Evolutionary conservation across 2,797 vertebrate genomes (phyloP).

Genomic region (Falco novaeseelandiae): DNA sequence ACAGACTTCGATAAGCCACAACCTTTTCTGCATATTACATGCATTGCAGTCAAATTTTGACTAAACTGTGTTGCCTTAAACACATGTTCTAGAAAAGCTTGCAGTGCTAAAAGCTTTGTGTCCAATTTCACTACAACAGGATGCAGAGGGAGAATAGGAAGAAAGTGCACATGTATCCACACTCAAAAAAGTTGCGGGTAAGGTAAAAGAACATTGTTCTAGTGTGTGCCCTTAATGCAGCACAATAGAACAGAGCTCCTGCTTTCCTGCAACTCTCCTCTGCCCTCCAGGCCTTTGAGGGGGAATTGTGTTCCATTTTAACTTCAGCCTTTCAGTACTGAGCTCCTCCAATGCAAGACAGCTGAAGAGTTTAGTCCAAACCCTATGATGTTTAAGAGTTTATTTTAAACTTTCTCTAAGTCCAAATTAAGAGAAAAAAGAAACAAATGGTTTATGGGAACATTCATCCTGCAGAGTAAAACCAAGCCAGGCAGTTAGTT

Average conservation of each 20-base stretch:
- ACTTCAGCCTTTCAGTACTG: background rate
- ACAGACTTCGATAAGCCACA: background rate
- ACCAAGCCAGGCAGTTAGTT: background rate
- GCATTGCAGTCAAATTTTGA: background rate
- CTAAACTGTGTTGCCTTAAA: background rate
- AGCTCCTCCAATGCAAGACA: background rate
- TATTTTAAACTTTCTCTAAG: background rate
- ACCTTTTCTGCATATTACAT: background rate
- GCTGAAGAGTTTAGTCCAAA: background rate
- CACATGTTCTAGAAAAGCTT: background rate
- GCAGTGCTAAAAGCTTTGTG: background rate
- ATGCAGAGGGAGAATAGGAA: background rate
- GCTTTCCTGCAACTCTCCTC: background rate
- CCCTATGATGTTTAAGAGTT: background rate
- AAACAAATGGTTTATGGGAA: background rate
- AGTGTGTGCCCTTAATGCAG: background rate
- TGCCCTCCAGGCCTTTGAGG: background rate
- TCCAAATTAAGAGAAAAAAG: background rate
- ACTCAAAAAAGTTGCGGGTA: background rate
- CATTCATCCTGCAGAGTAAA: background rate
- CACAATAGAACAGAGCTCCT: background rate
- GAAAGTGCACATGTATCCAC: background rate
- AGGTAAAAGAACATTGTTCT: background rate
- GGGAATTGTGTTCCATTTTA: background rate
- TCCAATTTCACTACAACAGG: background rate